Evolutionary conservation across 2,797 vertebrate species (phyloP).

Genomic region (Anolis apletophallus): DNA sequence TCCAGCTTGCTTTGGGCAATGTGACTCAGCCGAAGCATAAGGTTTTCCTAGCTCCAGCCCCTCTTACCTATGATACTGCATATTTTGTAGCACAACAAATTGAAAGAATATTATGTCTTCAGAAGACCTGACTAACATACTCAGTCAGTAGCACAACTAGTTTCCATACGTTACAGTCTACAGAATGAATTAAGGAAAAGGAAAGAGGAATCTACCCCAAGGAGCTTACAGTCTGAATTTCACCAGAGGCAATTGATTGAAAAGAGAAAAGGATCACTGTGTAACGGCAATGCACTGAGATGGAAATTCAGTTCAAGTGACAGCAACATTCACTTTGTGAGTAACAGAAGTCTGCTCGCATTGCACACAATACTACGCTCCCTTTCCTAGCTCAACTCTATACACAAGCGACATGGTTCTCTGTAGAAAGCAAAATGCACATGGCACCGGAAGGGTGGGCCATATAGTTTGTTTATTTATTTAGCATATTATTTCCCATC

Average conservation of each 20-base stretch:
- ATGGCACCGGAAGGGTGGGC: background rate
- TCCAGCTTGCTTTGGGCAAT: background rate
- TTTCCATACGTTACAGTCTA: background rate
- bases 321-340: background rate
- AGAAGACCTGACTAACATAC: background rate
- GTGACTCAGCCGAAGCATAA: background rate
- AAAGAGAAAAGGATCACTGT: background rate
- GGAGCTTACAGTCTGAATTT: background rate
- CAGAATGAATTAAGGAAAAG: background rate
- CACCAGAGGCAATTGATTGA: background rate
- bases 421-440: background rate
- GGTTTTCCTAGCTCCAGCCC: background rate
- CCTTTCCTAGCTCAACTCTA: background rate
- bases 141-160: background rate
- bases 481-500: too few species aligned
- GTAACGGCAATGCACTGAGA: background rate
- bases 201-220: background rate
- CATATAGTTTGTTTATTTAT: too few species aligned
- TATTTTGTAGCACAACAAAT: slow-evolving; percentile 6
- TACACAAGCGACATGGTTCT: background rate
- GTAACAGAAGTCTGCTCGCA: background rate
- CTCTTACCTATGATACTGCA: background rate
- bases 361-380: background rate
- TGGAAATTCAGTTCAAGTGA: background rate
- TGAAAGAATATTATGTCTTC: background rate